Evolutionary conservation across 2,113 vertebrate genomes (phyloP).

Genomic region (Lamprotornis superbus): DNA sequence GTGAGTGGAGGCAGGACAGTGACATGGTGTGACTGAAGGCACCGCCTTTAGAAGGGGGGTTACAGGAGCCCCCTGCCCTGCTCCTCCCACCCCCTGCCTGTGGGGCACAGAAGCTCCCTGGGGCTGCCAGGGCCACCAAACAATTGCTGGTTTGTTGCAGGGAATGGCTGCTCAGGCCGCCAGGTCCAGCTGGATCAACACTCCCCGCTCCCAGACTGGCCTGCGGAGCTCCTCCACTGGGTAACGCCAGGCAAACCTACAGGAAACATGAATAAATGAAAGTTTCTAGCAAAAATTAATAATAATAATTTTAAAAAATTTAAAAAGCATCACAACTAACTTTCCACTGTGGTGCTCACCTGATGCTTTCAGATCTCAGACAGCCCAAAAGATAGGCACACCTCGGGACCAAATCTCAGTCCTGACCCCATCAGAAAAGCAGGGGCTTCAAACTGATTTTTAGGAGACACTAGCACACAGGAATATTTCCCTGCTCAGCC

Average conservation of each 20-base stretch:
- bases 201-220: neutral
- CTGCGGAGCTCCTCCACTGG: neutral
- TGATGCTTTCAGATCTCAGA: neutral
- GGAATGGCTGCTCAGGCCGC: neutral
- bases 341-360: neutral
- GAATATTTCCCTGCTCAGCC: neutral
- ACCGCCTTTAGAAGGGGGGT: fast-evolving
- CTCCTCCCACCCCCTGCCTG: neutral
- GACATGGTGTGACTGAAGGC: neutral
- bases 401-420: neutral
- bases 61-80: neutral
- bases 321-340: neutral
- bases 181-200: conserved; percentile 50
- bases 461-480: neutral
- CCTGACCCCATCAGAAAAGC: neutral
- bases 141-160: conserved; percentile 29
- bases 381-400: neutral
- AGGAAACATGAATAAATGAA: neutral
- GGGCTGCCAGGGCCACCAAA: neutral
- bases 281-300: neutral
- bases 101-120: neutral
- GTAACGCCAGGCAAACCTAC: neutral
- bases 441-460: neutral
- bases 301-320: neutral
- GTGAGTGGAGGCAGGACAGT: fast-evolving